phyloP scores from a whole-genome alignment of 2,113 vertebrate species.

The Oxygymnocypris stewartii region DNA sequence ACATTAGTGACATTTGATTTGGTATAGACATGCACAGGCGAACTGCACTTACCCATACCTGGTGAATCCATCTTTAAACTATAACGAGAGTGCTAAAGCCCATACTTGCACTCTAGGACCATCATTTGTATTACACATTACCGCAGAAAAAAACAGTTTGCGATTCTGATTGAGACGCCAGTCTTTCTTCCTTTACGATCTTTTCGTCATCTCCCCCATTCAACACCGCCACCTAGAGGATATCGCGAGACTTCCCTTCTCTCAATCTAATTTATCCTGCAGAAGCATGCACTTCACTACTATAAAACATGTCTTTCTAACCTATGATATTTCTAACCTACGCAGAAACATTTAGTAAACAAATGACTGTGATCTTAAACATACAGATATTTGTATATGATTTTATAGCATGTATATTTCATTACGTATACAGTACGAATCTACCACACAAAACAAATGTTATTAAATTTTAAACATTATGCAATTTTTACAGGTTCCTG shows the following conservation, averaged over 20 bases:
- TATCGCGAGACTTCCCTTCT: not conserved
- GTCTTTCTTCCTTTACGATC: constrained; percentile 33
- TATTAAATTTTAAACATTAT: not conserved
- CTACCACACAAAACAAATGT: not conserved
- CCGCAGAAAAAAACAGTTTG: not conserved
- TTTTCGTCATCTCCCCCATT: not conserved
- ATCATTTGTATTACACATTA: not conserved
- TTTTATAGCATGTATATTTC: not conserved
- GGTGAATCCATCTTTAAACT: constrained; percentile 18
- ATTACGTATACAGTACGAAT: not conserved
- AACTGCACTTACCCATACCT: constrained; percentile 18
- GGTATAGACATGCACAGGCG: not conserved
- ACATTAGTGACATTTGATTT: not conserved
- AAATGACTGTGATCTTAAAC: not conserved
- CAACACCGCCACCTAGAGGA: constrained; percentile 39
- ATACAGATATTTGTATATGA: not conserved
- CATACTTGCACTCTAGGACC: not conserved
- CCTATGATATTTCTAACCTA: not conserved
- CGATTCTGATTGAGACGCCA: not conserved
- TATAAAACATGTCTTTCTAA: not conserved
- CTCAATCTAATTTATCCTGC: not conserved
- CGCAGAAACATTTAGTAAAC: not conserved
- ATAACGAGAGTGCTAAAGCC: not conserved
- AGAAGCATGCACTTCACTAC: not conserved
- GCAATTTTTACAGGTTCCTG: not conserved